A percentile compares a stretch with the other conserved stretches of the same genome.
Evolutionary conservation across 2,113 vertebrate species (phyloP).

Genomic region (Rousettus leschenaultii): DNA sequence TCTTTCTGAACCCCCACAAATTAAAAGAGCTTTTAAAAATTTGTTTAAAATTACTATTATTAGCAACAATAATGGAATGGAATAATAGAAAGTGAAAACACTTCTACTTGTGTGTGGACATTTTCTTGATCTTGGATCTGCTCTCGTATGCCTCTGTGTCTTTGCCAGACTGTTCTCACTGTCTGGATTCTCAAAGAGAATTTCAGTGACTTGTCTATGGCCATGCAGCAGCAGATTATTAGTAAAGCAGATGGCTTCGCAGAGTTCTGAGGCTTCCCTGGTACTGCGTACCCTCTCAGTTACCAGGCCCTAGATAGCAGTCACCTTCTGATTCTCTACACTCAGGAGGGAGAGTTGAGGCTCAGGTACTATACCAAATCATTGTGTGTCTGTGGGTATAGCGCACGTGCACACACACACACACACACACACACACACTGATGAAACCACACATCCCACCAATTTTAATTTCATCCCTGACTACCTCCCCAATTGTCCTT

Average conservation of each 20-base stretch:
- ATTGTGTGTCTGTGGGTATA: too few relatives aligned
- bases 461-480: neutral
- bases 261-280: neutral
- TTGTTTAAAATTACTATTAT: neutral
- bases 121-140: neutral
- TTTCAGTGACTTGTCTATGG: neutral
- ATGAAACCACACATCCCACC: neutral
- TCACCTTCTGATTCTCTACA: neutral
- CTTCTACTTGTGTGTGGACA: neutral
- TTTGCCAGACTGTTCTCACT: neutral
- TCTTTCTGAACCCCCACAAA: too few relatives aligned
- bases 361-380: neutral
- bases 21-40: neutral
- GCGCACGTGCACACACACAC: neutral
- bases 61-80: neutral
- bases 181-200: neutral
- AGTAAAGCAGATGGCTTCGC: neutral
- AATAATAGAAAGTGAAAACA: neutral
- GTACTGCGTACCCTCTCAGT: rapidly evolving
- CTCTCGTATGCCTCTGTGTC: neutral
- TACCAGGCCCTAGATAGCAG: rapidly evolving
- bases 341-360: rapidly evolving
- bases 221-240: neutral
- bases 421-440: neutral
- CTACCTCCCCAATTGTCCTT: neutral